Evolutionary conservation across 2,888 invertebrate genomes (phyloP), one percentile per base, ranked within the genome.

Genomic region (Allolobophora icterica): DNA sequence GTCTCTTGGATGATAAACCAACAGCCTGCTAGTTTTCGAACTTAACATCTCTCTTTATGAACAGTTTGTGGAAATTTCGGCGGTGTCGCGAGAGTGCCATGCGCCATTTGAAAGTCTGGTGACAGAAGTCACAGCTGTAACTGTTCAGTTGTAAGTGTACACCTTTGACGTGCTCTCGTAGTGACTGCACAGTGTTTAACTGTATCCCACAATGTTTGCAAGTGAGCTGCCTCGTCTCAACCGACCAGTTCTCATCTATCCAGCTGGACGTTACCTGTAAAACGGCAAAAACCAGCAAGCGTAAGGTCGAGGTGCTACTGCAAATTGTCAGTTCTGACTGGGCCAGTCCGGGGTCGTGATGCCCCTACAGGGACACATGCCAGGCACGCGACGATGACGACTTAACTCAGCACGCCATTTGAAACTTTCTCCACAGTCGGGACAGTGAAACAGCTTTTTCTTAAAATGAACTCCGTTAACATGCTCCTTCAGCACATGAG

Each of bases 381-480:
- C 90, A 8, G 83, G 84, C 83, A 91, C 87, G 2, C 89, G 34
- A 21, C 91, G 35, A 83, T 92, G 92, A 35, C 84, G 84, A 52
- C 92, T 91, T 87, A 91, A 87, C 33, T 83, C 90, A 4, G 92
- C 71, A 21, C 91, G 90, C 91, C 91, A 92, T 87, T 90, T 92
- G 91, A 92, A 92, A 34, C 83, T 40, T 52, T 91, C 91, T 17
- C 92, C 92, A 42, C 92, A 92, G 52, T 89, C 84, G 24, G 35
- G 38, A 58, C 92, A 92, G 35, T 83, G 89, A 87, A 83, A 92
- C 34, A 83, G 30, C 89, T 91, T 91, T 42, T 90, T 92, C n/a
- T 90, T 71, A 30, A 92, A 84, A 84, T 92, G 92, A 15, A 90
- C 89, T 52, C 83, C 92, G 83, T 92, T 90, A n/a, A 92, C 91